phyloP scores from a whole-genome alignment of 2,797 vertebrate species.

The Salarias fasciatus region DNA sequence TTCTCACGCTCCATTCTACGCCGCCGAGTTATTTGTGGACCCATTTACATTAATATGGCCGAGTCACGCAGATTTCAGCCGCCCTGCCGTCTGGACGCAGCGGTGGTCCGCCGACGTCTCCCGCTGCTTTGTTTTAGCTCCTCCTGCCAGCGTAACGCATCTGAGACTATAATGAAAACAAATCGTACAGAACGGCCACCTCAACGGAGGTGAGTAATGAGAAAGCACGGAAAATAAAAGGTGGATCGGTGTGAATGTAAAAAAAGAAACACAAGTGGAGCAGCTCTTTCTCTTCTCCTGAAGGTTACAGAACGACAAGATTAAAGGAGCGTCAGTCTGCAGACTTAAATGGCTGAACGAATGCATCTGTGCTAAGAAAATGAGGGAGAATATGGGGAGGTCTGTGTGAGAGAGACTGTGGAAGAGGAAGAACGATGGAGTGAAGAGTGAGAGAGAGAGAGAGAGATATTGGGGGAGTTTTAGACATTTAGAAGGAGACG shows the following conservation, averaged over 20 bases:
- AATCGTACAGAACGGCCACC: conserved; percentile 67
- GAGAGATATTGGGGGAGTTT: conserved; percentile 65
- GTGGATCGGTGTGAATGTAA: conserved; percentile 50
- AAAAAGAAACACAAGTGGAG: conserved; percentile 65
- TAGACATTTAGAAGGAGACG: conserved; percentile 71
- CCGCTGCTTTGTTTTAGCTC: conserved; percentile 34
- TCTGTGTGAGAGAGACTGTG: conserved; percentile 20
- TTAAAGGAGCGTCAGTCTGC: conserved; percentile 80
- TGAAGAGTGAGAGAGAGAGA: conserved; percentile 61
- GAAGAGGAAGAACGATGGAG: conserved; percentile 62
- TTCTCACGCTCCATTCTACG: conserved; percentile 10
- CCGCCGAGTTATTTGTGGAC: conserved; percentile 25
- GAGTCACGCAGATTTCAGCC: conserved; percentile 9
- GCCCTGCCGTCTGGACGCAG: conserved; percentile 19
- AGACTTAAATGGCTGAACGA: conserved; percentile 72
- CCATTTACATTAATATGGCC: conserved; percentile 25
- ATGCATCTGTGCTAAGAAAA: conserved; percentile 63
- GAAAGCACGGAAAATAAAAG: conserved; percentile 43
- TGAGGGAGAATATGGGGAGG: conserved; percentile 51
- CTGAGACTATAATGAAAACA: conserved; percentile 76
- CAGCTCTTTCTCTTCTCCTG: conserved; percentile 57
- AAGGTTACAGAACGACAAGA: conserved; percentile 82
- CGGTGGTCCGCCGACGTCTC: conserved; percentile 43
- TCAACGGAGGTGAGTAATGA: conserved; percentile 49
- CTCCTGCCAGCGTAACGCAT: conserved; percentile 42